A percentile compares a stretch with the other conserved stretches of the same genome.
These are phyloP conservation scores for Heteromurus nitidus DNA, from an alignment of 2,888 invertebrate species.

Conservation along the genomic window DNA sequence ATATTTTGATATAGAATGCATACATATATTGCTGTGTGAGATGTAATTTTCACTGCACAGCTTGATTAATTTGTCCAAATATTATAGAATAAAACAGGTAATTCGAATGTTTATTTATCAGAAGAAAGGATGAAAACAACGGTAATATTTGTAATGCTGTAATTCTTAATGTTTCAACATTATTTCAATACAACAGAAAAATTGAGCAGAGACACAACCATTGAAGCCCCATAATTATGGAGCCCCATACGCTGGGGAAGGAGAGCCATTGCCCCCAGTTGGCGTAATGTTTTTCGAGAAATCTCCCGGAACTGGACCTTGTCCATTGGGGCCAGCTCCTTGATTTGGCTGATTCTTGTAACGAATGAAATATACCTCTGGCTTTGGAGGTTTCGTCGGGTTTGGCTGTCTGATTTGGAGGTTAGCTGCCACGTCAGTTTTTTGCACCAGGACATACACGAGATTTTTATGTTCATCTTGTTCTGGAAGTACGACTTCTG, in stretches of 20 bases:
- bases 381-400: constrained; percentile 38
- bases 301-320: background rate
- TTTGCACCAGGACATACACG: constrained; percentile 59
- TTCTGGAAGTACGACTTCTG: constrained; percentile 54
- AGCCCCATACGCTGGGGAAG: constrained; percentile 35
- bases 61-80: too few relatives aligned
- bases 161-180: too few relatives aligned
- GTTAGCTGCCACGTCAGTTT: constrained; percentile 35
- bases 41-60: too few relatives aligned
- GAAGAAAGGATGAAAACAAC: too few relatives aligned
- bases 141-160: too few relatives aligned
- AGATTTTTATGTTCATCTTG: constrained; percentile 51
- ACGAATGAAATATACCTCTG: constrained; percentile 60
- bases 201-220: too few relatives aligned
- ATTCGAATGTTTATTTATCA: too few relatives aligned
- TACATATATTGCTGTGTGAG: too few relatives aligned
- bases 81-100: too few relatives aligned
- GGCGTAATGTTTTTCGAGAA: background rate
- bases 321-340: background rate
- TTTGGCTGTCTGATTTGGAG: constrained; percentile 17
- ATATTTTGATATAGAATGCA: too few relatives aligned
- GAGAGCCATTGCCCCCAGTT: background rate
- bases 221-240: too few relatives aligned
- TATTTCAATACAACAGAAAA: too few relatives aligned
- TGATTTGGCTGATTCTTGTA: constrained; percentile 42